A percentile compares a stretch with the other conserved stretches of the same genome.
phyloP scores from a whole-genome alignment of 2,888 invertebrate genomes.

The Hanleya hanleyi region DNA sequence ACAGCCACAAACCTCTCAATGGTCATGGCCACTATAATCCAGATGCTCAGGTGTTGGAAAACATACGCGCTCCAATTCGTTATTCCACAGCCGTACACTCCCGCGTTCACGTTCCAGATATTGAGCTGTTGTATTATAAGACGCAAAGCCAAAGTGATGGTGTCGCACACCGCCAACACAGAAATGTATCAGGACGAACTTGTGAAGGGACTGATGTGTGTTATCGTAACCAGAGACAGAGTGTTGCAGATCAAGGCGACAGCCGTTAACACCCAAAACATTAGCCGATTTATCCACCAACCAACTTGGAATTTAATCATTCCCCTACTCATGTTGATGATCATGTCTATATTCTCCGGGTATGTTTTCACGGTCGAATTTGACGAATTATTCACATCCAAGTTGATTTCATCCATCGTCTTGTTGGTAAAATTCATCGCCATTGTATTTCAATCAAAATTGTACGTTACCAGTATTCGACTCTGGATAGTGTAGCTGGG shows the following conservation, averaged over 20 bases:
- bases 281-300: background rate
- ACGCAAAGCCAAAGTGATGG: background rate
- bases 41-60: background rate
- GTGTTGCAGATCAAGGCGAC: background rate
- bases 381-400: too few species aligned
- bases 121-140: background rate
- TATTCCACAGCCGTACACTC: background rate
- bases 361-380: too few species aligned
- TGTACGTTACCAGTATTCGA: too few species aligned
- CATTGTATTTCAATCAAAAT: too few species aligned
- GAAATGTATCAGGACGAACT: background rate
- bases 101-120: background rate
- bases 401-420: too few species aligned
- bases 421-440: too few species aligned
- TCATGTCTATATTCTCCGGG: too few species aligned
- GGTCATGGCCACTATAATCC: constrained; percentile 1
- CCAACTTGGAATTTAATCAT: background rate
- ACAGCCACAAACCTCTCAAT: constrained; percentile 4
- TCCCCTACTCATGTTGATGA: too few species aligned
- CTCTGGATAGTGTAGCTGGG: too few species aligned
- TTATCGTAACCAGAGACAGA: background rate
- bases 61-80: too few species aligned
- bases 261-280: background rate
- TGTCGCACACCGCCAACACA: background rate
- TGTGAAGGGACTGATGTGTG: background rate